Percentiles rank a stretch among this genome's conserved stretches.
Conservation (phyloP, 1,140 invertebrate species). For the Drosophila repleta region DNA sequence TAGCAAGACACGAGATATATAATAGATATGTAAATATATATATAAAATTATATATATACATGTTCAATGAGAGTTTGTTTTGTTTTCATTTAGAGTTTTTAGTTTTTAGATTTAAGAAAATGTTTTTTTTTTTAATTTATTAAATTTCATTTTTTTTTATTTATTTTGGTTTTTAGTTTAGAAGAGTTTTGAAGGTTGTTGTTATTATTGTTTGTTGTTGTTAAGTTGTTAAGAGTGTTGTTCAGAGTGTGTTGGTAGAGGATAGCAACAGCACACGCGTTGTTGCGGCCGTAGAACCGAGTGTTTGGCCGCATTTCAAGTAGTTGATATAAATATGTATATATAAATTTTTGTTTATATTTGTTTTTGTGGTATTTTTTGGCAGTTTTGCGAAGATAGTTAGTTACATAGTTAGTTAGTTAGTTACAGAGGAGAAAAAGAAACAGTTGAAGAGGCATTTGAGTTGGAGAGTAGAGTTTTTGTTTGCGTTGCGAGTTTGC, state of each 20-base stretch:
- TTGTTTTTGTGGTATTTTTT: neutral
- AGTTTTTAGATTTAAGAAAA: constrained; percentile 2
- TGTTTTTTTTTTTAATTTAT: constrained; percentile 20
- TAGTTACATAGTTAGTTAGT: constrained; percentile 37
- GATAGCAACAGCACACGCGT: constrained; percentile 48
- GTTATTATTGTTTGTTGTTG: constrained; percentile 33
- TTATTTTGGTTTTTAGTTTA: constrained; percentile 19
- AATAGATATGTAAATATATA: no score
- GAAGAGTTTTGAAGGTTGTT: constrained; percentile 2
- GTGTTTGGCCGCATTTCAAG: constrained; percentile 10
- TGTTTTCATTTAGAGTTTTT: constrained; percentile 4
- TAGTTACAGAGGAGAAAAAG: constrained; percentile 59
- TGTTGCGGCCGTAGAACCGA: constrained; percentile 4
- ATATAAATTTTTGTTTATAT: neutral
- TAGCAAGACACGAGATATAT: neutral
- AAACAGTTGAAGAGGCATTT: constrained; percentile 72
- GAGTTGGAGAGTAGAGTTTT: constrained; percentile 61
- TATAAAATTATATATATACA: neutral
- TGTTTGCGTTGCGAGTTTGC: constrained; percentile 65
- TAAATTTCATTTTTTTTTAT: constrained; percentile 34
- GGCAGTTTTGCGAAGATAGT: constrained; percentile 40
- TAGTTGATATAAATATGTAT: constrained; percentile 10
- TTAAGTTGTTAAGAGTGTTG: constrained; percentile 34
- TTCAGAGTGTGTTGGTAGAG: constrained; percentile 28
- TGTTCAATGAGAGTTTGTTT: constrained; percentile 1